phyloP scores from a whole-genome alignment of 2,113 vertebrate genomes.

The Gambusia affinis region DNA sequence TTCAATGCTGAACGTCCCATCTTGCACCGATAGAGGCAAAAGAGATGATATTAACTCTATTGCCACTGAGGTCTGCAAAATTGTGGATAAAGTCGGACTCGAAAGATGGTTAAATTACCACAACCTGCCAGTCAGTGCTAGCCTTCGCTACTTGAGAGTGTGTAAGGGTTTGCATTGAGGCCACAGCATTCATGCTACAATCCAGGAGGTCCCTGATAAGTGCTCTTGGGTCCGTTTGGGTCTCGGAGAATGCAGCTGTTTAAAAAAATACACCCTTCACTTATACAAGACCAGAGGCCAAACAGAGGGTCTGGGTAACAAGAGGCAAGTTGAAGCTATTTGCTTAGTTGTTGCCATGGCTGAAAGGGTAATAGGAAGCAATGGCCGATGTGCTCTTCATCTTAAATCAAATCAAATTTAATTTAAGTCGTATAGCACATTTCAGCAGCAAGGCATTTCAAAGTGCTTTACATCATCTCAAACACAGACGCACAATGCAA shows the following conservation, averaged over 20 bases:
- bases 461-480: no score
- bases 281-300: conserved; percentile 70
- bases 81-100: conserved; percentile 67
- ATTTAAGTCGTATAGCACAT: no score
- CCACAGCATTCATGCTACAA: conserved; percentile 69
- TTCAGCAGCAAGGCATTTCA: no score
- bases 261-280: conserved; percentile 74
- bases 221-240: conserved; percentile 51
- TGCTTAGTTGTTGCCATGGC: conserved; percentile 73
- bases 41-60: conserved; percentile 63
- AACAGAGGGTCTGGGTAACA: conserved; percentile 67
- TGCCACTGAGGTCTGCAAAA: conserved; percentile 64
- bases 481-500: no score
- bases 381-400: conserved; percentile 66
- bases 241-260: conserved; percentile 64
- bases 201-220: conserved; percentile 67
- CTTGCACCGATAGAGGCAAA: conserved; percentile 50
- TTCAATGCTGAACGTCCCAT: conserved; percentile 62
- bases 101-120: conserved; percentile 78
- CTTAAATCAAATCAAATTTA: neutral
- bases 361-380: conserved; percentile 71
- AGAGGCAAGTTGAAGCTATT: conserved; percentile 70
- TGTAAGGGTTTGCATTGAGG: conserved; percentile 75
- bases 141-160: conserved; percentile 68
- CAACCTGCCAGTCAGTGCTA: conserved; percentile 70